Base-by-base conservation (phyloP, 1,140 invertebrate genomes). In the Contarinia nasturtii region DNA sequence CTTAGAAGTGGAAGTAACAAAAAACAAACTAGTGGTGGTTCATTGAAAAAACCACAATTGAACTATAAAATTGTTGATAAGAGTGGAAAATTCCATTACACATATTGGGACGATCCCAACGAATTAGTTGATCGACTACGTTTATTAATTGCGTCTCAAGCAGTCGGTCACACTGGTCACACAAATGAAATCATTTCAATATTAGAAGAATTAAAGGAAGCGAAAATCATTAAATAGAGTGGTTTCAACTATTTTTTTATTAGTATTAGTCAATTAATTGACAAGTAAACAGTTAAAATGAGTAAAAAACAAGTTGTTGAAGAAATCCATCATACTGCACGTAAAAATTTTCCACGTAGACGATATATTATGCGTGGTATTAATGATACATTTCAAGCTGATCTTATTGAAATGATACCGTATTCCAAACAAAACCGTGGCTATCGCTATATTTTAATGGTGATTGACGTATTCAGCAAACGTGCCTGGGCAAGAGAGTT, bases 401-500 rank as follows among this genome's bases (percentile, higher is more conserved):
- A 66, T 56, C 53, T 67, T 21, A 58, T 61, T 7, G 59, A 66
- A 52, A 62, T 66, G 58, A 51, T 53, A 40, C 50, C 45, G 0
- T 59, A 57, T 53, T 48, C 51, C 18, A 51, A 50, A 49, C 19
- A 53, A 36, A 71, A 72, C 56, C 54, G 57, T 38, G 56, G 57
- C 21, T 62, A 54, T 52, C 61, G 60, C 48, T 71, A 65, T 50
- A 53, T 72, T 27, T 50, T 72, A 46, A 62, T 57, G 19, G 56
- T 67, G 7, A 70, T 72, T 47, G 64, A 71, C 54, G 50, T 53
- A 21, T 69, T 68, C 53, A 60, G 57, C 44, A 71, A 68, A 57
- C 65, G 55, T 54, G 61, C 63, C 20, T 71, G 59, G 60, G 59
- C 58, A n/a, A 34, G 59, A 20, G 59, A 65, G 5, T 15, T 72